Conservation (phyloP, 2,113 vertebrate species). For the Gadus chalcogrammus region DNA sequence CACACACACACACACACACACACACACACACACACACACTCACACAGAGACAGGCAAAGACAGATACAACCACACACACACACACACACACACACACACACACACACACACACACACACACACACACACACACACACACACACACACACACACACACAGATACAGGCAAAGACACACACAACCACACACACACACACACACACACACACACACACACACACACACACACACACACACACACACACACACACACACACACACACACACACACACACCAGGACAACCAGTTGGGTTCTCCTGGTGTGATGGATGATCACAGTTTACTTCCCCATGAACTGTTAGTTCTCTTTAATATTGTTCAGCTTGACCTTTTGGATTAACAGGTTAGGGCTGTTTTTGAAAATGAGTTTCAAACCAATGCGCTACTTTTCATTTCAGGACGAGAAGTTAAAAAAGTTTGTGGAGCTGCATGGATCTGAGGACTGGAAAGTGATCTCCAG, state of each 20-base stretch:
- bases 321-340: background rate
- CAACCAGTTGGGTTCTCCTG: background rate
- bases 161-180: background rate
- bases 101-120: constrained; percentile 7
- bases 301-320: background rate
- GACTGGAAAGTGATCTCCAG: constrained; percentile 98
- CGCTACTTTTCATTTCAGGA: constrained; percentile 75
- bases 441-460: constrained; percentile 96
- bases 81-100: background rate
- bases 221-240: constrained; percentile 11
- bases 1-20: background rate
- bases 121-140: too few relatives aligned
- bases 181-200: background rate
- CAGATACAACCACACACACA: too few relatives aligned
- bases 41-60: too few relatives aligned
- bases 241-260: constrained; percentile 10
- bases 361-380: background rate
- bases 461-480: constrained; percentile 94
- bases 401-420: constrained; percentile 3
- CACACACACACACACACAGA: too few relatives aligned
- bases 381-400: background rate
- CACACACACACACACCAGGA: constrained; percentile 4
- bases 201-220: constrained; percentile 8
- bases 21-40: background rate
- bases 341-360: background rate